Conservation (phyloP, 1,140 invertebrate genomes). For the Homalodisca vitripennis region DNA sequence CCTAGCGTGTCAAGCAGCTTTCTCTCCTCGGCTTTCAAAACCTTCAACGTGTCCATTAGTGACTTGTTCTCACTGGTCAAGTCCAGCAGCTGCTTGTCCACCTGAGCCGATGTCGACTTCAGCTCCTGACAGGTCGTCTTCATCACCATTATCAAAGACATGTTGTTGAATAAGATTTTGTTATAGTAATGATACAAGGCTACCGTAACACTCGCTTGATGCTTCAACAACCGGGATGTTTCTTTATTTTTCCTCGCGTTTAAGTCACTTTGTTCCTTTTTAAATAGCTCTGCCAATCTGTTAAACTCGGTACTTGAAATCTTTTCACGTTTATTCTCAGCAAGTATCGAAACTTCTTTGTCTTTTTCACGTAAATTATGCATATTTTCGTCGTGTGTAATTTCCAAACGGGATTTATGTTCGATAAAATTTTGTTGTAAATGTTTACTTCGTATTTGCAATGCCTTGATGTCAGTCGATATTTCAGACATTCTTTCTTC, state of each 20-base stretch:
- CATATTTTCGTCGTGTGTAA: not conserved
- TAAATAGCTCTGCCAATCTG: not conserved
- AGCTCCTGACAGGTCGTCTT: not conserved
- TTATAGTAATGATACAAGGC: not conserved
- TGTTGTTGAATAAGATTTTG: not conserved
- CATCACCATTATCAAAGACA: not conserved
- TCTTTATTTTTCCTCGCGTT: not conserved
- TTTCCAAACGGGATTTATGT: not conserved
- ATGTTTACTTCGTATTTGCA: not conserved
- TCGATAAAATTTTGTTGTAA: not conserved
- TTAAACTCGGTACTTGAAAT: not conserved
- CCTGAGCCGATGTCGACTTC: not conserved
- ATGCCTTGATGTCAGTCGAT: not conserved
- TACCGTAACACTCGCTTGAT: not conserved
- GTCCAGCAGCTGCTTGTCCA: not conserved
- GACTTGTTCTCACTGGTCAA: not conserved
- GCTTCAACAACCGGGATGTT: not conserved
- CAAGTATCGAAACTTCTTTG: not conserved
- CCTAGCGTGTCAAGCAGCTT: not conserved
- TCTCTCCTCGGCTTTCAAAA: not conserved
- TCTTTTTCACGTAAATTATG: not conserved
- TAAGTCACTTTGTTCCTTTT: not conserved
- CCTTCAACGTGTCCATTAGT: not conserved
- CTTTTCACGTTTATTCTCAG: not conserved
- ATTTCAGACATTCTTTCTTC: not conserved